A percentile compares a stretch with the other conserved stretches of the same genome.
These are phyloP conservation scores for Lucinisca nassula DNA, from an alignment of 2,888 invertebrate genomes.

Conservation along the genomic window DNA sequence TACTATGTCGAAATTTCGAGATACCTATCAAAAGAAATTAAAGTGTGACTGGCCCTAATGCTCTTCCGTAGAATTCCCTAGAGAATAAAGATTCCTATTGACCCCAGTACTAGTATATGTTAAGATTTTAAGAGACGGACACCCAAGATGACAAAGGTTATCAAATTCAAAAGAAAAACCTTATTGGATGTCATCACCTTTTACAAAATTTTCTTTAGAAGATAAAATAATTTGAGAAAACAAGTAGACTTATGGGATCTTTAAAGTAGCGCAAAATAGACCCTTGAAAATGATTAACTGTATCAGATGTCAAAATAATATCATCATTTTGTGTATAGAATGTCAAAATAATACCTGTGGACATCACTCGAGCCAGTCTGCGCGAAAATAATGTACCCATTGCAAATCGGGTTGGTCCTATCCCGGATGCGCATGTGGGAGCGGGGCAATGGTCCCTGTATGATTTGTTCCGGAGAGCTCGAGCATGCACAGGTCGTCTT, in stretches of 20 bases:
- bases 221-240: background rate
- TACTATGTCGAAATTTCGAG: too few relatives aligned
- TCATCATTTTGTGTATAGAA: background rate
- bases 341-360: background rate
- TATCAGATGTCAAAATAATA: conserved; percentile 1
- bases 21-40: too few relatives aligned
- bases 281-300: conserved; percentile 13
- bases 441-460: too few relatives aligned
- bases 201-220: background rate
- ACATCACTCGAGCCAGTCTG: background rate
- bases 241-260: background rate
- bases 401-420: too few relatives aligned
- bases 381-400: too few relatives aligned
- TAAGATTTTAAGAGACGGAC: background rate
- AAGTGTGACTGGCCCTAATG: too few relatives aligned
- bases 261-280: background rate
- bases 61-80: too few relatives aligned
- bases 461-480: too few relatives aligned
- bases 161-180: background rate
- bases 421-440: too few relatives aligned
- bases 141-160: background rate
- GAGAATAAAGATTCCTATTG: too few relatives aligned
- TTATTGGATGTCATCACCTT: background rate
- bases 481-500: too few relatives aligned
- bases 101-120: too few relatives aligned